These are phyloP conservation scores for Sebastes wilsoni DNA, from an alignment of 2,797 vertebrate species.

Conservation along the genomic window DNA sequence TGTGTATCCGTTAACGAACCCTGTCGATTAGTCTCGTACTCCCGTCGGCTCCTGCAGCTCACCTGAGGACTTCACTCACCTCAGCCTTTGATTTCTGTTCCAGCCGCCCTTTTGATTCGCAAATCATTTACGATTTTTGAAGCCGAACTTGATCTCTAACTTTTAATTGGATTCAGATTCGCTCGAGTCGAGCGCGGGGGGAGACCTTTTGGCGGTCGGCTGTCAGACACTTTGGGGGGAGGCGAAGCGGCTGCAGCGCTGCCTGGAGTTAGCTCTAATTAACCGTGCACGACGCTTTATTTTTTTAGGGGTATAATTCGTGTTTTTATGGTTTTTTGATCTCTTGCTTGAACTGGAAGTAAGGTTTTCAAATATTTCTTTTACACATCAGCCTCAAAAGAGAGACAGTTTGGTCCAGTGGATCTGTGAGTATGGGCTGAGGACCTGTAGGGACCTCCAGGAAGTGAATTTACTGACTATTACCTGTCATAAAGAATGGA, in stretches of 20 bases:
- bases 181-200: not conserved
- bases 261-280: slow-evolving; percentile 49
- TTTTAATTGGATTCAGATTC: slow-evolving; percentile 58
- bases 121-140: slow-evolving; percentile 17
- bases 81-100: slow-evolving; percentile 56
- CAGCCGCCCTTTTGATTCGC: slow-evolving; percentile 44
- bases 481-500: not conserved
- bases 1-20: slow-evolving; percentile 5
- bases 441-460: not conserved
- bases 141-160: slow-evolving; percentile 29
- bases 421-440: not conserved
- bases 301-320: slow-evolving; percentile 2
- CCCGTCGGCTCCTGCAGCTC: slow-evolving; percentile 16
- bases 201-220: slow-evolving; percentile 24
- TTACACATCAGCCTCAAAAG: not conserved
- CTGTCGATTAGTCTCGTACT: slow-evolving; percentile 2
- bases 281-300: not conserved
- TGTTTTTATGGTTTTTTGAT: slow-evolving; percentile 46
- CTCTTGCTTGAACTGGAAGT: slow-evolving; percentile 8
- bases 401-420: not conserved
- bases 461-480: not conserved
- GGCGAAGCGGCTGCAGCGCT: slow-evolving; percentile 31
- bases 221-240: slow-evolving; percentile 33
- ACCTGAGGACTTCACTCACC: slow-evolving; percentile 52
- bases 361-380: not conserved